Conservation (phyloP, 2,113 vertebrate genomes). For the Butorides virescens region DNA sequence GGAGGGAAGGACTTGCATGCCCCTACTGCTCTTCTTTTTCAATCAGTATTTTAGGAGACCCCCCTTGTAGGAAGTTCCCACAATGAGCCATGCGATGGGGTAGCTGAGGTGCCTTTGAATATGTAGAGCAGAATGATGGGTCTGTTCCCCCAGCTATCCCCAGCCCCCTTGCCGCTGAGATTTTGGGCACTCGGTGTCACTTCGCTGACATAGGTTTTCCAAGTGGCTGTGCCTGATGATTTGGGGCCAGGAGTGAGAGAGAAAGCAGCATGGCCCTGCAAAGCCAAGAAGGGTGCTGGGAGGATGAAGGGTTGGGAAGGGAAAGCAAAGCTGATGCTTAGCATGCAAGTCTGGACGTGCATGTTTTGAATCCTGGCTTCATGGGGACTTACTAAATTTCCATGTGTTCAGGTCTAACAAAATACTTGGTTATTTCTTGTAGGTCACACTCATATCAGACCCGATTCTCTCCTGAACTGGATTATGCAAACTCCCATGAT, state of each 20-base stretch:
- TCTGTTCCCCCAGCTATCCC: background rate
- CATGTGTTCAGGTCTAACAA: background rate
- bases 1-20: background rate
- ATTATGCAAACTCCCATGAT: background rate
- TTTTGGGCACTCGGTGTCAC: background rate
- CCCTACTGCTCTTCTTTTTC: background rate
- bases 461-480: background rate
- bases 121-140: background rate
- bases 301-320: accelerated
- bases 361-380: background rate
- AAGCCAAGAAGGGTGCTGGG: accelerated
- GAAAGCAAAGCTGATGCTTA: background rate
- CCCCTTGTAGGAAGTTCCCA: background rate
- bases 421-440: background rate
- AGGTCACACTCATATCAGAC: accelerated
- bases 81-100: background rate
- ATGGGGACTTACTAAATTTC: accelerated
- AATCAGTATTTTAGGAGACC: background rate
- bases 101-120: background rate
- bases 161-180: background rate
- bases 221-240: background rate
- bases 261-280: background rate
- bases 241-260: background rate
- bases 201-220: background rate
- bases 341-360: background rate